Conservation (phyloP, 2,888 invertebrate species). For the Xestia rhomboidea region DNA sequence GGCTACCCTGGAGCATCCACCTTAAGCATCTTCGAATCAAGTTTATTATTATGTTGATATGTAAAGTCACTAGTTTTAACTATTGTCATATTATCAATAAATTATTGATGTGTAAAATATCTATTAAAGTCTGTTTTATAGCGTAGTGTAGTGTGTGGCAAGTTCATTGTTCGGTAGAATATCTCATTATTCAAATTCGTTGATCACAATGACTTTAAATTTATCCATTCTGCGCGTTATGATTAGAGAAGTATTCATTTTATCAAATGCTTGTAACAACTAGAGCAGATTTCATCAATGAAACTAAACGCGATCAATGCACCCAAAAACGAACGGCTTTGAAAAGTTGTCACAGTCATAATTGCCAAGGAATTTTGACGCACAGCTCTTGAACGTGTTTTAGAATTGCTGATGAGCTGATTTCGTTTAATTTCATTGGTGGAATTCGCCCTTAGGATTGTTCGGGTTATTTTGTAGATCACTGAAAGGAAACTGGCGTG, state of each 20-base stretch:
- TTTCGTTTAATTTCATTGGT: not conserved
- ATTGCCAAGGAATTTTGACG: not conserved
- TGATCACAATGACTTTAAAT: slow-evolving; percentile 11
- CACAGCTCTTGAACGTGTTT: not conserved
- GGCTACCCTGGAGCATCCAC: no score
- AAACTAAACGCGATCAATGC: not conserved
- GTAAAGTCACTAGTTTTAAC: slow-evolving; percentile 7
- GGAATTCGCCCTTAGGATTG: not conserved
- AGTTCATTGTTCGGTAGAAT: not conserved
- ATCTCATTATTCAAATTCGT: slow-evolving; percentile 1
- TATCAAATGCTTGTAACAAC: not conserved
- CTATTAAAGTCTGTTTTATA: not conserved
- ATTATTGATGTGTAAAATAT: slow-evolving; percentile 8
- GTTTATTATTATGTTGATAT: slow-evolving; percentile 15
- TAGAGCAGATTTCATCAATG: not conserved
- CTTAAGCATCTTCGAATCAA: not conserved
- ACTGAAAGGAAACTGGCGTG: slow-evolving; percentile 32
- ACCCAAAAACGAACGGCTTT: not conserved
- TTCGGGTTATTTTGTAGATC: slow-evolving; percentile 25
- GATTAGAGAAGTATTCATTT: not conserved
- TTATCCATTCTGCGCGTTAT: not conserved
- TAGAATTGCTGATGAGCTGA: not conserved
- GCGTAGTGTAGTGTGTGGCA: not conserved
- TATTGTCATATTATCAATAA: slow-evolving; percentile 8
- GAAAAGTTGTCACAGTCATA: not conserved